These are phyloP conservation scores for Ceratosolen fusciceps DNA, from an alignment of 1,140 invertebrate species.

Conservation along the genomic window DNA sequence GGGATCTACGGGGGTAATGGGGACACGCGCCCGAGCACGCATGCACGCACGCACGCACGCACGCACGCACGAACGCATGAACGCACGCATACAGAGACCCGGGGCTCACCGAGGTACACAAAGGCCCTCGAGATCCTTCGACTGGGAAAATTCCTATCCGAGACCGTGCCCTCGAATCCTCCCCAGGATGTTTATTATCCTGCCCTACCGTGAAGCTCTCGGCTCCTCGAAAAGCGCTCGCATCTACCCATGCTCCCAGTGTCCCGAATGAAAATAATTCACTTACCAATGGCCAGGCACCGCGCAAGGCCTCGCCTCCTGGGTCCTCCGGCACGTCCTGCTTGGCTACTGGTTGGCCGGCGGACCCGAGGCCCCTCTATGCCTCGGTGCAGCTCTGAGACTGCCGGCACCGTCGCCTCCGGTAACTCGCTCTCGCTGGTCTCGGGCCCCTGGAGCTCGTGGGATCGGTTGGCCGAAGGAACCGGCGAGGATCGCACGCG, in stretches of 20 bases:
- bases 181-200: not conserved
- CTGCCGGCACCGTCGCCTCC: not conserved
- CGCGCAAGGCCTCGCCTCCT: not conserved
- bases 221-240: not conserved
- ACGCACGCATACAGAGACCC: too few species aligned
- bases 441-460: not conserved
- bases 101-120: constrained; percentile 2
- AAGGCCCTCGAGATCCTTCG: not conserved
- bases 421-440: not conserved
- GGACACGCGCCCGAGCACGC: not conserved
- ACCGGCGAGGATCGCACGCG: not conserved
- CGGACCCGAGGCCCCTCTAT: too few species aligned
- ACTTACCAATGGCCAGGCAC: constrained; percentile 24
- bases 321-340: not conserved
- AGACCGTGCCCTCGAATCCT: not conserved
- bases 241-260: not conserved
- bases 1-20: not conserved
- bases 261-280: not conserved
- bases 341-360: not conserved
- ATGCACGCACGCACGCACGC: too few species aligned
- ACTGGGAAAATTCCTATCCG: too few species aligned
- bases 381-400: not conserved
- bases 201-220: not conserved
- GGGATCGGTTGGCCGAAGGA: not conserved
- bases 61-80: too few species aligned